A percentile compares a stretch with the other conserved stretches of the same genome.
phyloP scores from a whole-genome alignment of 1,140 invertebrate species.

The Branchinecta lindahli region DNA sequence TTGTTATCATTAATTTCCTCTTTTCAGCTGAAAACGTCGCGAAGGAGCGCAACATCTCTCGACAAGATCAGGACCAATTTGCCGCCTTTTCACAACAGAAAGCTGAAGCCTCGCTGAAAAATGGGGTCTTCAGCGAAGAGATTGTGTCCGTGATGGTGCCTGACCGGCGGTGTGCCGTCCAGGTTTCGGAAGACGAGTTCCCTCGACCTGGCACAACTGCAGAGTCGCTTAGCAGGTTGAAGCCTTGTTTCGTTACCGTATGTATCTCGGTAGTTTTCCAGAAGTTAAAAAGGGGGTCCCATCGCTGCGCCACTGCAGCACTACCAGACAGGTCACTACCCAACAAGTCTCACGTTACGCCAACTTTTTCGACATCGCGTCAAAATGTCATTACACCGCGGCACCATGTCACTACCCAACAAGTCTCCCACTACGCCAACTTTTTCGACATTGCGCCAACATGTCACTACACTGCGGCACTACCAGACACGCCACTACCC shows the following conservation, averaged over 20 bases:
- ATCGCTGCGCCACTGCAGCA: neutral
- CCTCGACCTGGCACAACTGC: slow-evolving; percentile 43
- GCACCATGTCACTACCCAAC: too few relatives aligned
- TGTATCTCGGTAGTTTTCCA: slow-evolving; percentile 11
- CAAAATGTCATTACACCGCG: too few relatives aligned
- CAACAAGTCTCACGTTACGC: too few relatives aligned
- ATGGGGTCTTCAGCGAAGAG: slow-evolving; percentile 51
- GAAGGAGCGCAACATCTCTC: slow-evolving; percentile 46
- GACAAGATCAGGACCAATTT: slow-evolving; percentile 59
- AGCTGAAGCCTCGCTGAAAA: slow-evolving; percentile 43
- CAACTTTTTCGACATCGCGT: too few relatives aligned
- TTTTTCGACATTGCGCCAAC: too few relatives aligned
- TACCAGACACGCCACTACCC: too few relatives aligned
- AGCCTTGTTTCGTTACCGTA: slow-evolving; percentile 46
- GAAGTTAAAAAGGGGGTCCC: neutral
- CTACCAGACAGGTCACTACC: neutral
- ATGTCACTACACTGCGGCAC: too few relatives aligned
- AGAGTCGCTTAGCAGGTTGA: slow-evolving; percentile 43
- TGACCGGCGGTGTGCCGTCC: slow-evolving; percentile 34
- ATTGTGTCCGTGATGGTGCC: slow-evolving; percentile 45
- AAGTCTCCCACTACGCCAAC: too few relatives aligned
- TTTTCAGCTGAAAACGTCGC: slow-evolving; percentile 58
- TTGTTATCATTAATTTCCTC: neutral
- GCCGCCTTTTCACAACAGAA: slow-evolving; percentile 54
- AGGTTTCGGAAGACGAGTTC: slow-evolving; percentile 47